Conservation (phyloP, 2,888 invertebrate species). For the Parasteatoda lunata region DNA sequence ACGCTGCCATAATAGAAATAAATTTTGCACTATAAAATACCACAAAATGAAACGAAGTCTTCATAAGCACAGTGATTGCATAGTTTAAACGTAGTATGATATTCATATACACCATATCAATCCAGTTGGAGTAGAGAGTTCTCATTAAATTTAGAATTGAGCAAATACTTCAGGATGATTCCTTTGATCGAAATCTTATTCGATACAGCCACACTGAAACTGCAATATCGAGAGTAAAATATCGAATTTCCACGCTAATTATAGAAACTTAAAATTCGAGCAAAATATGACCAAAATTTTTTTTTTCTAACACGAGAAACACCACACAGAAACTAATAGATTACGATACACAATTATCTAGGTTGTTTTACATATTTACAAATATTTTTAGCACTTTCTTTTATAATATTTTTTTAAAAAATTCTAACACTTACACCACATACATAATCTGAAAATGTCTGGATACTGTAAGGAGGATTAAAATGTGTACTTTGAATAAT, state of each 20-base stretch:
- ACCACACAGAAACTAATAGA: constrained; percentile 1
- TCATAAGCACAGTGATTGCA: constrained; percentile 44
- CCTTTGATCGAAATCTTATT: constrained; percentile 38
- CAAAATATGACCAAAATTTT: neutral
- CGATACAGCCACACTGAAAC: constrained; percentile 32
- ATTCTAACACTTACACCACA: neutral
- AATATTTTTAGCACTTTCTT: neutral
- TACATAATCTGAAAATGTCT: no score
- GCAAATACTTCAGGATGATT: constrained; percentile 64
- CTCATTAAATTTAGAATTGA: constrained; percentile 50
- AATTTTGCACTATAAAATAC: neutral
- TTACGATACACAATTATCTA: constrained; percentile 4
- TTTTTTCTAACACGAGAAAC: neutral
- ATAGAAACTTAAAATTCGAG: constrained; percentile 4
- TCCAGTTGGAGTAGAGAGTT: constrained; percentile 26
- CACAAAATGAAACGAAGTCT: constrained; percentile 9
- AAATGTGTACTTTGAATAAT: no score
- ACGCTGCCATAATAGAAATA: neutral
- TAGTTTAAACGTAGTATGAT: constrained; percentile 32
- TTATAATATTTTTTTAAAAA: neutral
- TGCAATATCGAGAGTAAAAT: constrained; percentile 46
- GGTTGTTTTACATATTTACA: constrained; percentile 9
- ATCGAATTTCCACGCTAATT: constrained; percentile 36
- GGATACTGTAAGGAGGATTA: no score
- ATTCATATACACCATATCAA: constrained; percentile 33